Evolutionary conservation across 1,140 invertebrate genomes (phyloP).

Genomic region (Drosophila lacteicornis): DNA sequence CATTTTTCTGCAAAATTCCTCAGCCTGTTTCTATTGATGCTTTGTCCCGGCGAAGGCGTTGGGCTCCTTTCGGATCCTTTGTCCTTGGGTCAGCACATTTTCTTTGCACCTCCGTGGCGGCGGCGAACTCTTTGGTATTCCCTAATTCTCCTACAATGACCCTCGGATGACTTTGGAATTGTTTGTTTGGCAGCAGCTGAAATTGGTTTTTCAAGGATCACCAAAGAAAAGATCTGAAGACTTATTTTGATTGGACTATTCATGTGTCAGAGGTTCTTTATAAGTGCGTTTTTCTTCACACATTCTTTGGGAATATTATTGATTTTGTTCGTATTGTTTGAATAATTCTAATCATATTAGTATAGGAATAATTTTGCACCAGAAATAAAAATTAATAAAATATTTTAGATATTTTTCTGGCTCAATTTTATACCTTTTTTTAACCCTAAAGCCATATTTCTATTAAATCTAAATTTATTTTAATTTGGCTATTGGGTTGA

Average conservation of each 20-base stretch:
- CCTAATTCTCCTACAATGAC: slow-evolving; percentile 69
- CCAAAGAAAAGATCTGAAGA: slow-evolving; percentile 18
- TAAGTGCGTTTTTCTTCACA: slow-evolving; percentile 1
- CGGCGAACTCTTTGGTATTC: slow-evolving; percentile 44
- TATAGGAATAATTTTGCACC: background rate
- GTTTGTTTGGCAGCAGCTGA: slow-evolving; percentile 59
- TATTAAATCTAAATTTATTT: no score
- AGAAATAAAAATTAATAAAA: background rate
- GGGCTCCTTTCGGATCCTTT: slow-evolving; percentile 52
- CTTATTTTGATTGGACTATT: slow-evolving; percentile 47
- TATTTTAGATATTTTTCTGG: background rate
- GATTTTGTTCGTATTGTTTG: background rate
- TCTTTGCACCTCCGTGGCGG: slow-evolving; percentile 60
- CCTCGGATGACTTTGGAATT: slow-evolving; percentile 65
- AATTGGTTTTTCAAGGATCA: slow-evolving; percentile 35
- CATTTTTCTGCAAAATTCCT: slow-evolving; percentile 49
- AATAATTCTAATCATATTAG: background rate
- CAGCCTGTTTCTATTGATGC: slow-evolving; percentile 68
- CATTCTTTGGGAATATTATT: background rate
- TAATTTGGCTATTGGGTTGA: no score
- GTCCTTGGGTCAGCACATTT: slow-evolving; percentile 63
- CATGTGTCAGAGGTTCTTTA: slow-evolving; percentile 19
- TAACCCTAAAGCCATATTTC: background rate
- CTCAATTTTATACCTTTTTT: no score
- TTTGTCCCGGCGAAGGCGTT: slow-evolving; percentile 73